Percentiles rank a stretch among this genome's conserved stretches.
Evolutionary conservation across 2,797 vertebrate genomes (phyloP).

Genomic region (Falco cherrug): DNA sequence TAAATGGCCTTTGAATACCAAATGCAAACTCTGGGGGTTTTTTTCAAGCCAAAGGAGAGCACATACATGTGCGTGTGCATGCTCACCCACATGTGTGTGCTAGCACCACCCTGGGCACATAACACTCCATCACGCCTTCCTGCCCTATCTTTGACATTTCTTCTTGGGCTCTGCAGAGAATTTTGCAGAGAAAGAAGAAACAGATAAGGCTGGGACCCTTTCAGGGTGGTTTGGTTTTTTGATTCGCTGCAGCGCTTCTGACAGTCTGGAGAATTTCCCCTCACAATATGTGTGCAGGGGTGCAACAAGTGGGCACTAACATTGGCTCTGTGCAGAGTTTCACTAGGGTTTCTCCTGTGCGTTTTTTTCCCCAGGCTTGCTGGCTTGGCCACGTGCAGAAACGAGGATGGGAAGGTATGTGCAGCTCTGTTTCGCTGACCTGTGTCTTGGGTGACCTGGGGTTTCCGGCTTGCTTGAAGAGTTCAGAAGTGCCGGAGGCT

Average conservation of each 20-base stretch:
- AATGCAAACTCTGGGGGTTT: not conserved
- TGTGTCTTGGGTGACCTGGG: not conserved
- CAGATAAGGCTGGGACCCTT: not conserved
- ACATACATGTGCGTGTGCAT: accelerated
- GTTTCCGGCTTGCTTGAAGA: not conserved
- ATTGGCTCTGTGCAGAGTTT: not conserved
- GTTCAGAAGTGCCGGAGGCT: not conserved
- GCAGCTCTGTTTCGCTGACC: not conserved
- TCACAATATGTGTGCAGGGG: not conserved
- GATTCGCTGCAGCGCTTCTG: not conserved
- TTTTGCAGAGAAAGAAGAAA: not conserved
- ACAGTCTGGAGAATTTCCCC: not conserved
- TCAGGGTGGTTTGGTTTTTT: accelerated
- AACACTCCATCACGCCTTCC: not conserved
- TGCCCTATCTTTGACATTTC: not conserved
- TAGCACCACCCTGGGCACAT: not conserved
- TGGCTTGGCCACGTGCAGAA: not conserved
- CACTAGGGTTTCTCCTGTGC: not conserved
- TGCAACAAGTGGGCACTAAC: not conserved
- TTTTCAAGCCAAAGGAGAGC: not conserved
- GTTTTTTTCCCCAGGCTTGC: accelerated
- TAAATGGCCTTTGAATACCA: not conserved
- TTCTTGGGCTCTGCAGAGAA: not conserved
- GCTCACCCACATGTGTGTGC: not conserved
- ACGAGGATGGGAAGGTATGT: accelerated